Base-by-base conservation (phyloP, 2,113 vertebrate genomes). In the Steatornis caripensis region DNA sequence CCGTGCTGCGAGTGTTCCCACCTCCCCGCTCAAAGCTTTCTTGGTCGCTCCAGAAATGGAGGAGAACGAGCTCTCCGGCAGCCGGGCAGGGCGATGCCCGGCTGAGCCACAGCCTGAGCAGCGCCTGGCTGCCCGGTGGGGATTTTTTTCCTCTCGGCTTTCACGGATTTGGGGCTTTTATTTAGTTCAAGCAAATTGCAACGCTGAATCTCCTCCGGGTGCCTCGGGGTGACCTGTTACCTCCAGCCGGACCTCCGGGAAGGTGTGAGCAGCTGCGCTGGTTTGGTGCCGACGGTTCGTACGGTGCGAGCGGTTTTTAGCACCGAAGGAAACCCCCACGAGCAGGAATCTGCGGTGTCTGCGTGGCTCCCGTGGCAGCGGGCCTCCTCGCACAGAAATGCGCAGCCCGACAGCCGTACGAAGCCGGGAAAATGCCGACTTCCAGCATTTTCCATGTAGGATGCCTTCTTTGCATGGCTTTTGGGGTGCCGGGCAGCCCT, bases 341-440 rank as follows among this genome's bases (percentile, higher is more conserved):
- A n/a, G 74, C 11, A 32, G 46, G 53, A 30, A 16, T 2, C 32
- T 1, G 3, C 1, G 7, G n/a, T 48, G 53, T 5, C 29, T 1
- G 1, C 0, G 8, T 1, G 8, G 27, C 57, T 65, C 45, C 26
- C 0, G 3, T 10, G 13, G 78, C 57, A 45, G 21, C 0, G 4
- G 51, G 24, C 32, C 4, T 27, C 58, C 49, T 39, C 1, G 5
- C 30, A 32, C 5, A 6, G 65, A 37, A 76, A 14, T 39, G 17
- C 1, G 0, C 45, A 27, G 39, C 45, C 48, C 2, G 0, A 2
- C 0, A 1, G 43, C 21, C 9, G 1, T 6, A 29, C 0, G 7
- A 46, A 54, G 23, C 15, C 2, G 8, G 30, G 19, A 76, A 58
- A 62, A 70, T 4, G 22, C n/a, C 5, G 5, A 8, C 43, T 83